Evolutionary conservation across 1,140 invertebrate genomes (phyloP), one percentile per base, ranked within the genome.

Genomic region (Aphaenogaster ashmeadi): DNA sequence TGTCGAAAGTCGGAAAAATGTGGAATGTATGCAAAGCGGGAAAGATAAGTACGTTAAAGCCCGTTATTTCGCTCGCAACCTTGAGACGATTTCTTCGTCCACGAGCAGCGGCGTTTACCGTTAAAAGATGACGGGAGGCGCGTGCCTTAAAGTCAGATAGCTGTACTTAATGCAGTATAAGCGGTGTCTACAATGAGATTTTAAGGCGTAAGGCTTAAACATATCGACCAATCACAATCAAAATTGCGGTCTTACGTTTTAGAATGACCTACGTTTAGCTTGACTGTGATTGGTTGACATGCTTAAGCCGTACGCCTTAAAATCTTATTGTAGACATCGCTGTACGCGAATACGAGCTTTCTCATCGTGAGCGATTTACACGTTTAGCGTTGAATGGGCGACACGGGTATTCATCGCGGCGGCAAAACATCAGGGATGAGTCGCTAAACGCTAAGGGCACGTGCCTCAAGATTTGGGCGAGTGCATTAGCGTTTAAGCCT

Each of bases 21-120:
- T 18, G n/a, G n/a, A 21, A 79, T 7, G 15, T 62, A 62, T 78
- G 44, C 58, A 64, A 75, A 78, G 7, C 27, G 77, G 11, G 9
- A 6, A 21, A 47, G 56, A 78, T 64, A 78, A 78, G 44, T 50
- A 79, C 66, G 41, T 64, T 79, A 66, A 78, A 64, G 27, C 18
- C 41, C 44, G 41, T 47, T 66, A 79, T 47, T 47, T 79, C 11
- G 27, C 18, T 11, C 6, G 41, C 9, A 79, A 41, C 18, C 58
- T 79, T 66, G 77, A 79, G 58, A 47, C 58, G 74, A 62, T 78
- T 78, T 78, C 8, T 27, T 62, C 9, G 8, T 60, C 13, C 27
- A 27, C 13, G 67, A 15, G 11, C n/a, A n/a, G 18, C 4, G 21
- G 54, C 36, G 38, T 60, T 78, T 60, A 33, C 74, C 38, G 56